Evolutionary conservation across 2,113 vertebrate genomes (phyloP), one percentile per base, ranked within the genome.

Genomic region (Planiliza haematocheilus): DNA sequence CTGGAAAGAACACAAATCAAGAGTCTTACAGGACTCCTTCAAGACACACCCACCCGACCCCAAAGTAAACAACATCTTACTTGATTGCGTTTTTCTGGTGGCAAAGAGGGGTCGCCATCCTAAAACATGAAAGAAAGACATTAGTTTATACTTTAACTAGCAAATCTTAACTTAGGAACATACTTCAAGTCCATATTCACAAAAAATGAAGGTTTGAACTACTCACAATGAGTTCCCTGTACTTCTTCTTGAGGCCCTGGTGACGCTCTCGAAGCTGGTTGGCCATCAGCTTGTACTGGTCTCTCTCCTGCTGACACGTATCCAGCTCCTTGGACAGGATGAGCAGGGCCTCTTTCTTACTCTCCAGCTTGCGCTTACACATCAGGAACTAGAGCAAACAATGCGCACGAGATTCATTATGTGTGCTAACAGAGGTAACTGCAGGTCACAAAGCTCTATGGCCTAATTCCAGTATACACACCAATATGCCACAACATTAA

Each of bases 311-410:
- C 60, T 99, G 98, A 89, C 97, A 98, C 4, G 94, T 96, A 77
- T 98, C 98, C 90, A 99, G 93, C 86, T 99, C 97, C 83, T 99
- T 98, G 68, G 98, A 99, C 67, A 99, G 94, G 86, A 99, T 99
- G 65, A 99, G 93, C 67, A 99, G 81, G 0, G 97, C 98, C 56
- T 99, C 97, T 75, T 98, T 99, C 84, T 99, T 99, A 83, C 98
- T 99, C 84, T 99, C 97, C 0, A 99, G 93, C 82, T 99, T 99
- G 76, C 97, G 94, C 62, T 97, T 98, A 59, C 97, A 99, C 36
- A 99, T 94, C 78, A 98, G 91, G 85, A 96, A 98, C 96, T 98
- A 81, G 0, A 60, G 14, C 6, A 62, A 34, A 43, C 58, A 48
- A 14, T 7, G 8, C 20, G 21, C 5, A 49, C n/a, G 21, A 1